Conservation (phyloP, 2,113 vertebrate genomes). For the Seriola aureovittata region DNA sequence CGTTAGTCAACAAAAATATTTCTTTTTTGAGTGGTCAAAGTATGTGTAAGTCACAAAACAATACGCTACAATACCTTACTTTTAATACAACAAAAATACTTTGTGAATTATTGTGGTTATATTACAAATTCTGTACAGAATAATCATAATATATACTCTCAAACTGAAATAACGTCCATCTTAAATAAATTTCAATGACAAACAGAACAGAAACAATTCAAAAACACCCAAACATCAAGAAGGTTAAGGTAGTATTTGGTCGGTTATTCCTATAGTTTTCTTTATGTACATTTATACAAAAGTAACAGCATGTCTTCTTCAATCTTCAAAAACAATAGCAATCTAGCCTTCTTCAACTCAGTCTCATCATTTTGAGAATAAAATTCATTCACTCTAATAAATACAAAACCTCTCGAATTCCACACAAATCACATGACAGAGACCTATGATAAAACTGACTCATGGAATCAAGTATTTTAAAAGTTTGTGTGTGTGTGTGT, state of each 20-base stretch:
- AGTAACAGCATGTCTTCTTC: constrained; percentile 97
- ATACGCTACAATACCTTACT: constrained; percentile 87
- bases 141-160: constrained; percentile 88
- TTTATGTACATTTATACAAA: constrained; percentile 99
- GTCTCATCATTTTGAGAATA: constrained; percentile 90
- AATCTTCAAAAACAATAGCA: constrained; percentile 96
- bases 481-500: constrained; percentile 81
- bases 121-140: constrained; percentile 89
- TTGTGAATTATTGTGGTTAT: constrained; percentile 88
- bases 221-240: constrained; percentile 94
- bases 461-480: constrained; percentile 99
- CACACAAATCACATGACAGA: constrained; percentile 98
- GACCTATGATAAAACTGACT: constrained; percentile 99
- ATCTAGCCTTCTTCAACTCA: constrained; percentile 91
- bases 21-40: constrained; percentile 85
- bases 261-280: constrained; percentile 93
- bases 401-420: constrained; percentile 99
- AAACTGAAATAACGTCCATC: constrained; percentile 92
- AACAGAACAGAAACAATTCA: constrained; percentile 81
- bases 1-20: constrained; percentile 84
- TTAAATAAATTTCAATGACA: constrained; percentile 84
- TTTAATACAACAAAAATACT: constrained; percentile 88
- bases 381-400: constrained; percentile 99
- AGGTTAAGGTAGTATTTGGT: constrained; percentile 99
- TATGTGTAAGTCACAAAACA: constrained; percentile 85